A percentile compares a stretch with the other conserved stretches of the same genome.
phyloP scores from a whole-genome alignment of 2,888 invertebrate genomes.

The Liopterus haemorrhoidalis region DNA sequence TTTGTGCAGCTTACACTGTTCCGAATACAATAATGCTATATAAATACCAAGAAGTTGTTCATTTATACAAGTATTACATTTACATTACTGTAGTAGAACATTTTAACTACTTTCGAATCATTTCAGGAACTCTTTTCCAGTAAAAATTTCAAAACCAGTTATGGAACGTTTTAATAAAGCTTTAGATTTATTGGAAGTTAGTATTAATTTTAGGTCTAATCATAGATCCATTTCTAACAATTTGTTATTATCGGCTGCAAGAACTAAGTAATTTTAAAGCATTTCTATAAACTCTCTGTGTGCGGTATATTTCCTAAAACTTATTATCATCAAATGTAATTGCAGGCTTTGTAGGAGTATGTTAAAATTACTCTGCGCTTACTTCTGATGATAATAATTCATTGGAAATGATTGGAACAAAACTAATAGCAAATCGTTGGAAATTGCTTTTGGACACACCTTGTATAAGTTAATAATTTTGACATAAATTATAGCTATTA shows the following conservation, averaged over 20 bases:
- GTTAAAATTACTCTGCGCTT: too few relatives aligned
- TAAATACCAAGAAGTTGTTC: slow-evolving; percentile 57
- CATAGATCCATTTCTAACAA: neutral
- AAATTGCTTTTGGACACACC: too few relatives aligned
- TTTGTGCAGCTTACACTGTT: slow-evolving; percentile 47
- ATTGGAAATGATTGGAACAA: too few relatives aligned
- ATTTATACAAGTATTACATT: slow-evolving; percentile 55
- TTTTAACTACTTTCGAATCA: slow-evolving; percentile 21
- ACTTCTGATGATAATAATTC: too few relatives aligned
- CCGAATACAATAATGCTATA: slow-evolving; percentile 59
- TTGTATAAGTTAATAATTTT: slow-evolving; percentile 4
- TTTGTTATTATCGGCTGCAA: too few relatives aligned
- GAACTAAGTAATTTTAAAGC: too few relatives aligned
- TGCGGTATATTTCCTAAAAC: too few relatives aligned
- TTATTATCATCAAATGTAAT: too few relatives aligned
- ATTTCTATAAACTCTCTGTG: too few relatives aligned
- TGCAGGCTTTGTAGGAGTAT: too few relatives aligned
- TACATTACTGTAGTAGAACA: slow-evolving; percentile 24
- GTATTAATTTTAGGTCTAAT: neutral
- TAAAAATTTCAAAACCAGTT: slow-evolving; percentile 50
- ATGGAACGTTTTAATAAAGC: slow-evolving; percentile 52
- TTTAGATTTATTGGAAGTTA: slow-evolving; percentile 52
- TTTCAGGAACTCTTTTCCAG: slow-evolving; percentile 56
- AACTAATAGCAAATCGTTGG: too few relatives aligned
- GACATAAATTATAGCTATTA: slow-evolving; percentile 6